Conservation (phyloP, 2,113 vertebrate species). For the Mesitornis unicolor region DNA sequence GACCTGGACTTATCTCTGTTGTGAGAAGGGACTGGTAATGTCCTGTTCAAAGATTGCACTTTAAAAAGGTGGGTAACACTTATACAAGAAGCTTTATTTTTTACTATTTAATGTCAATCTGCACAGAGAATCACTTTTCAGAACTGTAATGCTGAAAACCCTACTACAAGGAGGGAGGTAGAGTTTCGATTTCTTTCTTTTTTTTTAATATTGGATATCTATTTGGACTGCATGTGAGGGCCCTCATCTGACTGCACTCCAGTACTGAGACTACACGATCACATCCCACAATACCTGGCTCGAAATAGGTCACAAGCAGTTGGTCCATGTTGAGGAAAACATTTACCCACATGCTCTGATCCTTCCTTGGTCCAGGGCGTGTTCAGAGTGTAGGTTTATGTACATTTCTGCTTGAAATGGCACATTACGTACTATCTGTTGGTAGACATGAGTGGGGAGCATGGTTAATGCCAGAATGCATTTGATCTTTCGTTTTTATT, state of each 20-base stretch:
- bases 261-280: background rate
- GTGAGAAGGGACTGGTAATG: background rate
- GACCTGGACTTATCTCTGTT: background rate
- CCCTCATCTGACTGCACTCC: background rate
- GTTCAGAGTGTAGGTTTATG: background rate
- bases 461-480: background rate
- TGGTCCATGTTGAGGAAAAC: background rate
- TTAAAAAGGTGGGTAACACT: background rate
- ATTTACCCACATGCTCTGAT: background rate
- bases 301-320: background rate
- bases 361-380: background rate
- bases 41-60: background rate
- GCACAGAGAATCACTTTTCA: background rate
- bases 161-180: accelerated
- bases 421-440: background rate
- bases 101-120: background rate
- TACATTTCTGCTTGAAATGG: background rate
- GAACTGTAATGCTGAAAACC: background rate
- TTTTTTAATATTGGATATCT: background rate
- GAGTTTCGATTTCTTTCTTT: background rate
- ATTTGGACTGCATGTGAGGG: background rate
- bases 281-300: background rate
- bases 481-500: background rate
- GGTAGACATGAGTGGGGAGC: background rate
- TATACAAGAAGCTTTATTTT: background rate